Percentiles rank a stretch among this genome's conserved stretches.
Evolutionary conservation across 2,888 invertebrate species (phyloP).

Genomic region (Eumerus sabulonum): DNA sequence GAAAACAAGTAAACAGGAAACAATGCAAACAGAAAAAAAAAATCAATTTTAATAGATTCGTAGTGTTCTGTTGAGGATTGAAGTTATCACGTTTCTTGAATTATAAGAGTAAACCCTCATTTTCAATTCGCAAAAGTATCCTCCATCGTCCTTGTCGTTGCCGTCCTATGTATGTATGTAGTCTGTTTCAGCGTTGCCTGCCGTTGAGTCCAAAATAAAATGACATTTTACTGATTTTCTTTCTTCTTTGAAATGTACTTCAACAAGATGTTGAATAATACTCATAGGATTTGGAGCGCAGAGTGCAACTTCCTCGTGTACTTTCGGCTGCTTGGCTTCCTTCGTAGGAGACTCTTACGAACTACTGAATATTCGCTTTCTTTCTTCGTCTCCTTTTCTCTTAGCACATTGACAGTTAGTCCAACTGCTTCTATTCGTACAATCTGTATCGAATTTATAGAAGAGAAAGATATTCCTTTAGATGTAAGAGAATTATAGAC

Average conservation of each 20-base stretch:
- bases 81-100: constrained; percentile 57
- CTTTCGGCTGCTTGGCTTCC: constrained; percentile 25
- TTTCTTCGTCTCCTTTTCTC: constrained; percentile 11
- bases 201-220: constrained; percentile 54
- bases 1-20: constrained; percentile 22
- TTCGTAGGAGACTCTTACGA: constrained; percentile 18
- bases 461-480: constrained; percentile 1
- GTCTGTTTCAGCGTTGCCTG: background rate
- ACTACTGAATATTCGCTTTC: constrained; percentile 30
- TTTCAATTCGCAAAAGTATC: constrained; percentile 56
- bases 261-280: constrained; percentile 62
- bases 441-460: constrained; percentile 58
- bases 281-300: constrained; percentile 51
- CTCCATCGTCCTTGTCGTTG: constrained; percentile 12
- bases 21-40: constrained; percentile 10
- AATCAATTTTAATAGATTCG: constrained; percentile 60
- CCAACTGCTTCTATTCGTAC: constrained; percentile 47
- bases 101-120: constrained; percentile 61
- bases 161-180: background rate
- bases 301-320: constrained; percentile 63
- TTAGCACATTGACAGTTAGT: constrained; percentile 57
- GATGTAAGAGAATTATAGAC: background rate
- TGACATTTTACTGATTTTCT: constrained; percentile 63
- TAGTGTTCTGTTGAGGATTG: constrained; percentile 41
- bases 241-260: constrained; percentile 59